Percentiles rank a stretch among this genome's conserved stretches.
Conservation (phyloP, 1,140 invertebrate genomes). For the Drosophila sproati region DNA sequence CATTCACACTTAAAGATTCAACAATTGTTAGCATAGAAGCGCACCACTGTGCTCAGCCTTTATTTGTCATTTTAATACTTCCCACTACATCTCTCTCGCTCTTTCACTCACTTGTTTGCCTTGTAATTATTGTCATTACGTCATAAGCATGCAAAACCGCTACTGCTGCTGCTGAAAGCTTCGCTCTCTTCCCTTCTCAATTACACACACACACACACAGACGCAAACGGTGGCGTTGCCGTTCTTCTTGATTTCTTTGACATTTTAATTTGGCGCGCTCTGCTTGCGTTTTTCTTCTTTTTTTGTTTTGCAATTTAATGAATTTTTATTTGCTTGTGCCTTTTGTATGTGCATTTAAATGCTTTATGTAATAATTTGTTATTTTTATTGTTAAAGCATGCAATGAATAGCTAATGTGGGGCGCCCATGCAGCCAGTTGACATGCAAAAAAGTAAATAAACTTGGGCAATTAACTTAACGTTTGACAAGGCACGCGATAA, state of each 20-base stretch:
- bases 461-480: slow-evolving; percentile 66
- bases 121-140: slow-evolving; percentile 72
- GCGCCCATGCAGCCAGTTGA: slow-evolving; percentile 22
- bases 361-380: slow-evolving; percentile 67
- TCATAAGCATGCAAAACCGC: slow-evolving; percentile 61
- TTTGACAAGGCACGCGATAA: slow-evolving; percentile 69
- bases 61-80: slow-evolving; percentile 35
- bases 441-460: slow-evolving; percentile 46
- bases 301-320: slow-evolving; percentile 18
- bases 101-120: slow-evolving; percentile 8
- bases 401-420: slow-evolving; percentile 58
- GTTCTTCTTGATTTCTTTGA: slow-evolving; percentile 24
- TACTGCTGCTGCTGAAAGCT: slow-evolving; percentile 26
- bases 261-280: slow-evolving; percentile 40
- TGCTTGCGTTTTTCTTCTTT: slow-evolving; percentile 9
- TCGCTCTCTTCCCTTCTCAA: slow-evolving; percentile 9
- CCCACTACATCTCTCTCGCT: slow-evolving; percentile 1
- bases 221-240: background rate
- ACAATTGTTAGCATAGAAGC: background rate
- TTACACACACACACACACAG: background rate
- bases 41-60: slow-evolving; percentile 25
- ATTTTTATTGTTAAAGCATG: slow-evolving; percentile 69
- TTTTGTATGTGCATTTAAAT: slow-evolving; percentile 67
- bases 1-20: background rate
- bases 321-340: slow-evolving; percentile 27